Evolutionary conservation across 2,113 vertebrate genomes (phyloP), one percentile per base, ranked within the genome.

Genomic region (Bucco capensis): DNA sequence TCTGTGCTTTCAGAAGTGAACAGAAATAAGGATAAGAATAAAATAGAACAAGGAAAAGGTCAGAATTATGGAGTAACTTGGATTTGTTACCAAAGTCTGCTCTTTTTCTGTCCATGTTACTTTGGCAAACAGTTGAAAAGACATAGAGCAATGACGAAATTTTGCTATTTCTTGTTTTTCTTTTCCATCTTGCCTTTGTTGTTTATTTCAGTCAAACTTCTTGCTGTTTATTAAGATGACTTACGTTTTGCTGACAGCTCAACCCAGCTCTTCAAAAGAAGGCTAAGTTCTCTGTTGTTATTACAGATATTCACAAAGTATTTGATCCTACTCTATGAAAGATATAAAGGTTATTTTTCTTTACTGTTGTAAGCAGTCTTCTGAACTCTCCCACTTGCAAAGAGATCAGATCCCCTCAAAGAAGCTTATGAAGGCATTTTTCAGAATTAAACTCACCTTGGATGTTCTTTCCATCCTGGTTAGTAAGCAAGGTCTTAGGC

Each of bases 361-460:
- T 54, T 56, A 67, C 33, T 83, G 16, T 31, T 86, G 24, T 53
- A 83, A 93, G 31, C 50, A 57, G 42, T 37, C 46, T 61, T 18
- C 50, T 61, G 50, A 86, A 57, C 28, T 61, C 83, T 38, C 10
- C 35, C 28, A n/a, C 28, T 73, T 83, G 21, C 46, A 40, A 62
- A 46, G 40, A 28, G 54, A 76, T 69, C 22, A 38, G 31, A 69
- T 66, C 14, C 21, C 69, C 54, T 78, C 47, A 71, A 78, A 84
- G 62, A 19, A 66, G 42, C 19, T 74, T 66, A 54, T 60, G 12
- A 67, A 37, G 81, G 19, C 18, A 35, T 88, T 89, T 75, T 16
- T 74, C n/a, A 71, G 56, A 77, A 74, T 66, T 60, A 81, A 86
- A 83, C 50, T 90, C 73, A 61, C 10, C 18, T 78, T 60, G 58